Evolutionary conservation across 2,797 vertebrate species (phyloP).

Genomic region (Etheostoma nigrum): DNA sequence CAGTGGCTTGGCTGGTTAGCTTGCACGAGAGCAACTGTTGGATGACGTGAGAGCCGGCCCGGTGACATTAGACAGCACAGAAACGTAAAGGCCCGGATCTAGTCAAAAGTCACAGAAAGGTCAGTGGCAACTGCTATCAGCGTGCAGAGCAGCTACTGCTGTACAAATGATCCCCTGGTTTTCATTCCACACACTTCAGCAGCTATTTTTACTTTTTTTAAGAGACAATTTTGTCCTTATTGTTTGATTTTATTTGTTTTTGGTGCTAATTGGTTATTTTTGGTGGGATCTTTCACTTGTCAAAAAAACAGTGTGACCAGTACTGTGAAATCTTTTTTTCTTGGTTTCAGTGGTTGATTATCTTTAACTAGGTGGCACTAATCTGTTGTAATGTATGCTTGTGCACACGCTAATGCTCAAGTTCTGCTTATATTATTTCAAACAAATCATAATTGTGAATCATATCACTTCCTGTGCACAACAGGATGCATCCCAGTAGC

Average conservation of each 20-base stretch:
- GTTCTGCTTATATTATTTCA: slow-evolving; percentile 4
- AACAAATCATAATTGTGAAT: slow-evolving; percentile 14
- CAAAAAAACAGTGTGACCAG: slow-evolving; percentile 23
- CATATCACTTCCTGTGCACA: slow-evolving; percentile 8
- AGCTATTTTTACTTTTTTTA: slow-evolving; percentile 12
- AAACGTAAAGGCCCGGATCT: slow-evolving; percentile 57
- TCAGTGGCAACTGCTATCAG: slow-evolving; percentile 50
- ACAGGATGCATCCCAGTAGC: neutral
- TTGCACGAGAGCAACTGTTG: slow-evolving; percentile 25
- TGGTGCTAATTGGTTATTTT: slow-evolving; percentile 44
- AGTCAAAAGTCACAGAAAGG: slow-evolving; percentile 68
- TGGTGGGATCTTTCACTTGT: slow-evolving; percentile 25
- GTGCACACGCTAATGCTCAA: neutral
- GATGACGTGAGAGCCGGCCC: slow-evolving; percentile 29
- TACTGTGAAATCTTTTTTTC: slow-evolving; percentile 6
- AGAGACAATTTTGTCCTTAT: neutral
- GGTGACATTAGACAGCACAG: slow-evolving; percentile 52
- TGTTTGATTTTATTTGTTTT: slow-evolving; percentile 30
- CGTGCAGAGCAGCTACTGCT: slow-evolving; percentile 31
- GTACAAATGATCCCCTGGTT: slow-evolving; percentile 22
- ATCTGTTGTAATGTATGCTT: slow-evolving; percentile 5
- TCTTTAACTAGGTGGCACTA: slow-evolving; percentile 34
- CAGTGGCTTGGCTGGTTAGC: slow-evolving; percentile 20
- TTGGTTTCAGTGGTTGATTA: slow-evolving; percentile 16
- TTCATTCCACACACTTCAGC: slow-evolving; percentile 23